A percentile compares a stretch with the other conserved stretches of the same genome.
phyloP scores from a whole-genome alignment of 1,140 invertebrate genomes.

The Drosophila littoralis region DNA sequence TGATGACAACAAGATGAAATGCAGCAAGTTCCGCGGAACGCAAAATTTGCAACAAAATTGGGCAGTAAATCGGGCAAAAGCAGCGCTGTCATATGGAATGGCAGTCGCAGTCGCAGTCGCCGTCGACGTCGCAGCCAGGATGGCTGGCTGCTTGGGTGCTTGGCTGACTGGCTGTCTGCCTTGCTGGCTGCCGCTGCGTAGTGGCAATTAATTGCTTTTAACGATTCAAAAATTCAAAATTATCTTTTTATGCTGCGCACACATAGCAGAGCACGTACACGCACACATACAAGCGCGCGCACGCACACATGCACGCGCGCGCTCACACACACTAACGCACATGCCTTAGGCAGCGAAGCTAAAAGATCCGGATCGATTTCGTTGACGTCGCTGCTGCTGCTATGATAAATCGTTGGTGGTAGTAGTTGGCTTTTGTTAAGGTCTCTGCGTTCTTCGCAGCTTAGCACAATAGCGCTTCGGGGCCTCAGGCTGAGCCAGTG shows the following conservation, averaged over 20 bases:
- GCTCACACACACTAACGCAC: conserved; percentile 10
- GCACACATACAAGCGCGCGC: conserved; percentile 7
- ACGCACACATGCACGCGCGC: conserved; percentile 13
- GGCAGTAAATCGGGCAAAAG: conserved; percentile 70
- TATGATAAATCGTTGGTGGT: conserved; percentile 80
- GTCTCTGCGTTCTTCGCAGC: conserved; percentile 41
- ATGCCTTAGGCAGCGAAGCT: conserved; percentile 17
- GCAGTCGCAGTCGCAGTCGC: conserved; percentile 13
- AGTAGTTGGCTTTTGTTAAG: conserved; percentile 52
- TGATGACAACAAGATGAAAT: conserved; percentile 76
- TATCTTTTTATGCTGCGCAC: conserved; percentile 72
- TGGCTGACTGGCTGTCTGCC: conserved; percentile 40
- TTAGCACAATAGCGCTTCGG: conserved; percentile 74
- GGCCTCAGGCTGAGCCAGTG: conserved; percentile 6
- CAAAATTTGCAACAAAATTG: conserved; percentile 81
- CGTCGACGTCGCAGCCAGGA: conserved; percentile 58
- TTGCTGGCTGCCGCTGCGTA: conserved; percentile 70
- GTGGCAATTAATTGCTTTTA: conserved; percentile 82
- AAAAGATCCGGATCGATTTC: conserved; percentile 80
- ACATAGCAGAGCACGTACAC: conserved; percentile 44
- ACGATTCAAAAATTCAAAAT: conserved; percentile 83
- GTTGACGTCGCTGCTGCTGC: conserved; percentile 74
- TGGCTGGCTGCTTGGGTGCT: conserved; percentile 50
- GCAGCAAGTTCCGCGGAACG: conserved; percentile 80
- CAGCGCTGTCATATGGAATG: conserved; percentile 48